Percentiles rank a stretch among this genome's conserved stretches.
phyloP scores from a whole-genome alignment of 2,797 vertebrate species.

The Myotis vivesi region DNA sequence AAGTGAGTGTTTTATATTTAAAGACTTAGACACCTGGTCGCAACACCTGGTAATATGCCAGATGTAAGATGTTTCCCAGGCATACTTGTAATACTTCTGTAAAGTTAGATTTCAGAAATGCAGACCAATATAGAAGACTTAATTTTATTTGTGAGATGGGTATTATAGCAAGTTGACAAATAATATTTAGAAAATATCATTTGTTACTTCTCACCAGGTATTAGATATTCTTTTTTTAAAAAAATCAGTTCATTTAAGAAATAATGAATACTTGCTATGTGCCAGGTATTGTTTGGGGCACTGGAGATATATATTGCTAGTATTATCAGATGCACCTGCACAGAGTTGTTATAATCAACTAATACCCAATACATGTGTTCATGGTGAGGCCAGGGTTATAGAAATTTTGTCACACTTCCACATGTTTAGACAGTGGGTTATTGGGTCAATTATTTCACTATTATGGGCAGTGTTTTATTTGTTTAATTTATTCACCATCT shows the following conservation, averaged over 20 bases:
- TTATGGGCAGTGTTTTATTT: not conserved
- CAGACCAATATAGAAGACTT: not conserved
- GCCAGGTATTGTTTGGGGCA: not conserved
- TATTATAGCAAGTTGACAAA: not conserved
- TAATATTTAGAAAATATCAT: not conserved
- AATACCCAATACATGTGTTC: not conserved
- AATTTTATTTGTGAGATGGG: not conserved
- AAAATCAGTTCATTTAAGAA: not conserved
- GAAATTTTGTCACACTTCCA: not conserved
- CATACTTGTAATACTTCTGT: not conserved
- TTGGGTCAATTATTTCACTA: not conserved
- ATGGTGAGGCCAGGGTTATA: not conserved
- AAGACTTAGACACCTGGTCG: slow-evolving; percentile 30
- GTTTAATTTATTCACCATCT: not conserved
- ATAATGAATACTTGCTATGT: not conserved
- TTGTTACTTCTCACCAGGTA: not conserved
- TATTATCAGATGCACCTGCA: not conserved
- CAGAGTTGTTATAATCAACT: not conserved
- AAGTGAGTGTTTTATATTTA: slow-evolving; percentile 1
- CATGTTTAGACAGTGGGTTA: not conserved
- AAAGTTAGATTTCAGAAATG: not conserved
- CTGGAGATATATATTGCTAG: not conserved
- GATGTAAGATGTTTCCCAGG: not conserved
- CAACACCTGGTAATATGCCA: slow-evolving; percentile 24
- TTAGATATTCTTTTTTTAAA: not conserved